phyloP scores from a whole-genome alignment of 1,140 invertebrate genomes.

The Bombus pascuorum region DNA sequence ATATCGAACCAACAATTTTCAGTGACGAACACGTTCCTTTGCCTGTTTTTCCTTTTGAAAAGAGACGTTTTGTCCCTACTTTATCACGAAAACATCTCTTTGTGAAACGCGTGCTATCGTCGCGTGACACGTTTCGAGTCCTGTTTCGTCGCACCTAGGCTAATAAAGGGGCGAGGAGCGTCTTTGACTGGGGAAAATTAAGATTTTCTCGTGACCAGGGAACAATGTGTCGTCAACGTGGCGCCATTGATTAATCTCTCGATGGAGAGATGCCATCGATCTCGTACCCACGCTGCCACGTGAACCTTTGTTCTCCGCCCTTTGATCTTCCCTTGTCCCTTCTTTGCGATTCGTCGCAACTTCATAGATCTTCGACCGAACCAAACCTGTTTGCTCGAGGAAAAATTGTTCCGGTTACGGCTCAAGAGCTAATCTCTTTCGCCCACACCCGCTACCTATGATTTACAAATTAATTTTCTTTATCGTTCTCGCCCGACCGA shows the following conservation, averaged over 20 bases:
- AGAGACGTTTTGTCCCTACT: neutral
- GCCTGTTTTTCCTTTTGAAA: too few relatives aligned
- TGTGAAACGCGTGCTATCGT: neutral
- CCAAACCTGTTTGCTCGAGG: neutral
- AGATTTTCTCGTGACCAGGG: neutral
- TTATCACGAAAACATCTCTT: neutral
- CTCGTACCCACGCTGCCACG: neutral
- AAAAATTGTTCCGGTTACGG: neutral
- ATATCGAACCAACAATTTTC: too few relatives aligned
- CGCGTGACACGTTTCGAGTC: neutral
- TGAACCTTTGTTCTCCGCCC: neutral
- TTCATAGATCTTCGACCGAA: neutral
- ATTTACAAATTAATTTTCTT: constrained; percentile 33
- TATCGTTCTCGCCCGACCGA: neutral
- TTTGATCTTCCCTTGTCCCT: neutral
- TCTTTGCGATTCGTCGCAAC: neutral
- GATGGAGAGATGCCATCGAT: neutral
- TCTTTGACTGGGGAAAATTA: constrained; percentile 32
- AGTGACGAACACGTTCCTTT: neutral
- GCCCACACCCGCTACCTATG: neutral
- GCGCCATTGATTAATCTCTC: constrained; percentile 43
- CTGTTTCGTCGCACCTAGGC: neutral
- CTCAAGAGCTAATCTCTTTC: constrained; percentile 10
- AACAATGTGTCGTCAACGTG: neutral
- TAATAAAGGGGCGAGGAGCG: neutral